Evolutionary conservation across 2,797 vertebrate species (phyloP).

Genomic region (Sitta carolinensis): DNA sequence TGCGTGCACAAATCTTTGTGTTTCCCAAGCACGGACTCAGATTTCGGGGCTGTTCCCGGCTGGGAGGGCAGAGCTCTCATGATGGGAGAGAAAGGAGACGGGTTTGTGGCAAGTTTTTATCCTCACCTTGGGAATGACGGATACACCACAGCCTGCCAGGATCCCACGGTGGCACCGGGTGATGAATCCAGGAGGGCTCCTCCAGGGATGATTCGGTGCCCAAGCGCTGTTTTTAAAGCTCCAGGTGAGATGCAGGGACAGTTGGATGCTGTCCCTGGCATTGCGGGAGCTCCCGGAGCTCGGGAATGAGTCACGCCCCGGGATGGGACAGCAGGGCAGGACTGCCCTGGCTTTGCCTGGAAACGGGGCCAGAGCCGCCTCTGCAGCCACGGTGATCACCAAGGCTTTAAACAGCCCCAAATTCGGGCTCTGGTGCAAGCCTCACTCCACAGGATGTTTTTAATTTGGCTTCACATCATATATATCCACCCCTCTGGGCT

Average conservation of each 20-base stretch:
- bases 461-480: rapidly evolving
- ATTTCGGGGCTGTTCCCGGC: background rate
- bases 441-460: background rate
- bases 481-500: background rate
- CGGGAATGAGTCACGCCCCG: background rate
- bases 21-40: background rate
- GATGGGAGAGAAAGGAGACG: background rate
- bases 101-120: background rate
- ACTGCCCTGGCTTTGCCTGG: background rate
- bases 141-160: background rate
- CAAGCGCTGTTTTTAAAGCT: slow-evolving; percentile 10
- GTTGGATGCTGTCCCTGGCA: background rate
- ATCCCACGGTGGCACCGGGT: background rate
- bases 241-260: background rate
- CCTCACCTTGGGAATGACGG: background rate
- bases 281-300: background rate
- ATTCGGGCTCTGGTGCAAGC: background rate
- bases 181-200: slow-evolving; percentile 1
- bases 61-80: background rate
- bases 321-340: background rate
- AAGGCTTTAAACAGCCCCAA: background rate
- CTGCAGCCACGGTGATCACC: background rate
- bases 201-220: background rate
- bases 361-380: background rate
- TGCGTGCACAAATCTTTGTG: background rate